Percentiles rank a stretch among this genome's conserved stretches.
These are phyloP conservation scores for Arizona elegans DNA, from an alignment of 2,113 vertebrate genomes.

Conservation along the genomic window DNA sequence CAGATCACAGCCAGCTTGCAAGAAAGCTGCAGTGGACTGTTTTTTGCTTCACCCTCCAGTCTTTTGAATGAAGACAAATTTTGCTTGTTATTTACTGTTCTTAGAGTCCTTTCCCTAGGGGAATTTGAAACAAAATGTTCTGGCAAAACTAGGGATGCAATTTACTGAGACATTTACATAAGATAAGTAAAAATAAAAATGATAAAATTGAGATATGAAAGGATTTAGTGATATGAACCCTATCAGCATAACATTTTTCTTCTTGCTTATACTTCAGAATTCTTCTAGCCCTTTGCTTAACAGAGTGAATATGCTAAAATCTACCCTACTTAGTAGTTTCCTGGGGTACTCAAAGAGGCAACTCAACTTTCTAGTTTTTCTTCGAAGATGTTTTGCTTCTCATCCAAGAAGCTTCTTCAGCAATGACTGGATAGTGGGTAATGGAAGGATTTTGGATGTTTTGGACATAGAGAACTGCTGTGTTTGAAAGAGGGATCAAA, in stretches of 20 bases:
- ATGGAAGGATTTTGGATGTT: no score
- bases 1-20: slow-evolving; percentile 19
- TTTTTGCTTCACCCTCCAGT: slow-evolving; percentile 39
- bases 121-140: slow-evolving; percentile 35
- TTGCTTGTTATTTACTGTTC: slow-evolving; percentile 36
- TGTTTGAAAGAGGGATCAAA: no score
- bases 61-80: neutral
- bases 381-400: no score
- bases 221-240: neutral
- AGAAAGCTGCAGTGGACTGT: neutral
- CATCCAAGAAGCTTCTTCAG: no score
- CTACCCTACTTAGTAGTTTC: slow-evolving; percentile 23
- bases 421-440: no score
- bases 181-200: slow-evolving; percentile 20
- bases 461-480: no score
- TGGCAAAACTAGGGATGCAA: slow-evolving; percentile 9
- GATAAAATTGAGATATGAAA: slow-evolving; percentile 6
- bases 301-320: slow-evolving; percentile 34
- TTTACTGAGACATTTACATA: slow-evolving; percentile 44
- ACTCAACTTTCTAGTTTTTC: no score
- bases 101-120: slow-evolving; percentile 23
- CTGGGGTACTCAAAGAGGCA: no score
- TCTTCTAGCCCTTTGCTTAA: slow-evolving; percentile 26
- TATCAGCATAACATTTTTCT: slow-evolving; percentile 13
- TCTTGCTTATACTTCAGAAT: slow-evolving; percentile 6